Base-by-base conservation (phyloP, 2,797 vertebrate genomes). In the Danio choprae region DNA sequence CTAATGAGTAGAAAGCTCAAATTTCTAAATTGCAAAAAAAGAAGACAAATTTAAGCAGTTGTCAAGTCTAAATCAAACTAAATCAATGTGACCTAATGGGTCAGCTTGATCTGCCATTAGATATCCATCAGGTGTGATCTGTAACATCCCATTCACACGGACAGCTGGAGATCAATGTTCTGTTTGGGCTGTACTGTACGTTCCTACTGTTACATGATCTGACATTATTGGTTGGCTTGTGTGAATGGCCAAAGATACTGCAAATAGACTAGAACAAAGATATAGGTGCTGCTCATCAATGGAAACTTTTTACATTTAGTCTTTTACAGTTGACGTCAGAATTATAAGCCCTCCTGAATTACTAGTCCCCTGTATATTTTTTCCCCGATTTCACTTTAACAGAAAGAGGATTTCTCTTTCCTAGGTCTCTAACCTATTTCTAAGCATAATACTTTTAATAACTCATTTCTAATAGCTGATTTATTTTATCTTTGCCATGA, bases 21-120 rank as follows among this genome's bases (percentile, higher is more conserved):
- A 59, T 1, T 29, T 29, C 29, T 29, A 40, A 40, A 60, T 1
- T 0, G 60, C 8, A 0, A 38, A n/a, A n/a, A n/a, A n/a, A n/a
- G n/a, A n/a, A n/a, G n/a, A n/a, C n/a, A n/a, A 41, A 41, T 62
- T 16, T 15, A 41, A 62, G 29, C 36, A 62, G 41, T 62, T 40
- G 15, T 9, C 7, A 59, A 36, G 10, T 16, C 36, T 12, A 36
- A 38, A 38, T 60, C 7, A 38, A 60, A 38, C 58, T 55, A 20
- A 55, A 55, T 40, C 2, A 36, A 13, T 55, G 11, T 5, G 20
- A 46, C 11, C 68, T 2, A 55, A 41, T 55, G n/a, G 58, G 53
- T 81, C 58, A 75, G 58, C 74, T 77, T 71, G 46, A 22, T 55
- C 55, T 60, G 63, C 80, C 74, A 80, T 64, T 29, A 29, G 3